phyloP scores from a whole-genome alignment of 2,888 invertebrate species.

The Sphaeridia pumilis region DNA sequence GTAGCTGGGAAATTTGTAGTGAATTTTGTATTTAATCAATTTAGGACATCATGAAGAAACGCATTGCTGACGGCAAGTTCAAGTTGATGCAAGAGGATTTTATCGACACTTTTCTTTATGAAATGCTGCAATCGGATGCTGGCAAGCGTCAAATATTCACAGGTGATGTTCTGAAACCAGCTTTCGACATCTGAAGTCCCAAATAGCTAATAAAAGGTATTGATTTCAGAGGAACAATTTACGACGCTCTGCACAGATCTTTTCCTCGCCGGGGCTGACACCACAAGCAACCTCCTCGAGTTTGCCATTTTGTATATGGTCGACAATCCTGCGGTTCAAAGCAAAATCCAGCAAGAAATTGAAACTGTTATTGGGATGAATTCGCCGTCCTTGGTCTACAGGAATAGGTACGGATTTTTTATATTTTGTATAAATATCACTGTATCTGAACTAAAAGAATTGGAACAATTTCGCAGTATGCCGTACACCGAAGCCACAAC shows the following conservation, averaged over 20 bases:
- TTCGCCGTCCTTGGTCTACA: background rate
- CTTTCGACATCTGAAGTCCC: no score
- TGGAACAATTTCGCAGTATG: background rate
- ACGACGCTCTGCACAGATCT: conserved; percentile 5
- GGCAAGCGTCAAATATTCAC: conserved; percentile 2
- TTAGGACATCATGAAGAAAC: conserved; percentile 7
- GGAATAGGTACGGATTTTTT: background rate
- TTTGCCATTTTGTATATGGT: conserved; percentile 9
- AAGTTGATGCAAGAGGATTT: conserved; percentile 1
- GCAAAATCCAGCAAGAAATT: conserved; percentile 12
- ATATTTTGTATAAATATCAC: background rate
- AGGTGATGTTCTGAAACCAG: no score
- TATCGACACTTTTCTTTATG: conserved; percentile 7
- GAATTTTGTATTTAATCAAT: background rate
- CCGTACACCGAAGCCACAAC: conserved; percentile 9
- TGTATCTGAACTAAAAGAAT: background rate
- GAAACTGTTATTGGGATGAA: conserved; percentile 8
- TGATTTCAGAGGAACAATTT: conserved; percentile 11
- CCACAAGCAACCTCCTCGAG: conserved; percentile 12
- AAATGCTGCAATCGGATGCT: conserved; percentile 1
- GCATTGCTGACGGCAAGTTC: background rate
- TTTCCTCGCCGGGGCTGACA: conserved; percentile 13
- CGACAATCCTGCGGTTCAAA: conserved; percentile 4
- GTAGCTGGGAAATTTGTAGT: background rate
- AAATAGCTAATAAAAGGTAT: no score